phyloP scores from a whole-genome alignment of 2,797 vertebrate species.

The Chiropotes sagulatus region DNA sequence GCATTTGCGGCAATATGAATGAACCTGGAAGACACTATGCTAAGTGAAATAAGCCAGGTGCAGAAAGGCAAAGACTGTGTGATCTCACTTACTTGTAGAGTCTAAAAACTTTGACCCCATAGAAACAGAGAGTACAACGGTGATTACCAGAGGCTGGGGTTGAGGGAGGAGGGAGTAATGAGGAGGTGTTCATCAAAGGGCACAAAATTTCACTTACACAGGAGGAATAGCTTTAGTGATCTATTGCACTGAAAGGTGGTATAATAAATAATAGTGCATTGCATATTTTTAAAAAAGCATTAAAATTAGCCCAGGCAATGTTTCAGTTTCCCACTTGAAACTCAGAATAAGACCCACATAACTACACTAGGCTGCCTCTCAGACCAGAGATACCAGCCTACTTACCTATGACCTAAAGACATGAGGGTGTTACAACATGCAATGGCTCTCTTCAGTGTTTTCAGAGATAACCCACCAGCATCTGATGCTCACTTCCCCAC shows the following conservation, averaged over 20 bases:
- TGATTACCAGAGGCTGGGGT: neutral
- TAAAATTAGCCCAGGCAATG: neutral
- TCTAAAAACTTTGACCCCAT: neutral
- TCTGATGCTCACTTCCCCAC: fast-evolving
- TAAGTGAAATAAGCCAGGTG: neutral
- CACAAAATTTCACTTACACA: neutral
- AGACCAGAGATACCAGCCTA: neutral
- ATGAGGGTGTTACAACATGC: fast-evolving
- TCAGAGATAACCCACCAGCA: neutral
- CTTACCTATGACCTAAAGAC: neutral
- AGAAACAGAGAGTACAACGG: neutral
- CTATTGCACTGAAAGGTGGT: neutral
- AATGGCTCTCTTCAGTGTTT: too few species aligned
- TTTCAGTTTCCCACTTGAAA: neutral
- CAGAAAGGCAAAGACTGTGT: neutral
- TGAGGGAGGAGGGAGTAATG: neutral
- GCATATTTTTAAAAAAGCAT: neutral
- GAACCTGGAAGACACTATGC: neutral
- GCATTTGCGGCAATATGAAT: neutral
- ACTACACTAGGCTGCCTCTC: neutral
- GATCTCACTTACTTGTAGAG: neutral
- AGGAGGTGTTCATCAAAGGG: neutral
- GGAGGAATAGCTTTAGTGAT: neutral
- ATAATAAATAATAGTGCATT: neutral
- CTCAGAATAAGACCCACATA: neutral